Conservation (phyloP, 1,140 invertebrate species). For the Pantala flavescens region DNA sequence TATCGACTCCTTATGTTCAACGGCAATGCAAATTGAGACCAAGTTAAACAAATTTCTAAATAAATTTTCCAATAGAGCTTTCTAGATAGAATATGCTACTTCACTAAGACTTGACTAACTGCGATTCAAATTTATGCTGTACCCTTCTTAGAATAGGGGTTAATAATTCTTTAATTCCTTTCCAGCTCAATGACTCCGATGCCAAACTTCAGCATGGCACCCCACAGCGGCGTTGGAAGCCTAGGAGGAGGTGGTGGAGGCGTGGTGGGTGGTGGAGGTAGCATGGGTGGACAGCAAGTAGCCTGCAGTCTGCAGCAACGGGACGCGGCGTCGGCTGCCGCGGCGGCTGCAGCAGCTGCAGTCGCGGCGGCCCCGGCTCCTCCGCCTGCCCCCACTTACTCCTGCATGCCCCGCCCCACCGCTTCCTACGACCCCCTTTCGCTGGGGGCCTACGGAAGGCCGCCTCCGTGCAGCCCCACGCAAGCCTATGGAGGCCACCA, state of each 20-base stretch:
- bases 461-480: conserved; percentile 52
- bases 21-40: too few species aligned
- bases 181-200: conserved; percentile 42
- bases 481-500: conserved; percentile 43
- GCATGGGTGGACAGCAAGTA: conserved; percentile 42
- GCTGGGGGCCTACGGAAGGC: conserved; percentile 46
- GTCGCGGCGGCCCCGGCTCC: conserved; percentile 23
- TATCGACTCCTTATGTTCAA: too few species aligned
- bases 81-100: too few species aligned
- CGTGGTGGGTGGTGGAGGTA: conserved; percentile 25
- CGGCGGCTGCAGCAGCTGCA: conserved; percentile 25
- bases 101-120: too few species aligned
- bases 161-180: not conserved
- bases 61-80: too few species aligned
- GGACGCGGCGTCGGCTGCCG: conserved; percentile 31
- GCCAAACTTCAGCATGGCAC: conserved; percentile 40
- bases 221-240: conserved; percentile 31
- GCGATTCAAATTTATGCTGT: too few species aligned
- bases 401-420: conserved; percentile 48
- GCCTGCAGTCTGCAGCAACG: conserved; percentile 57
- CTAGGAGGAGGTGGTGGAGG: conserved; percentile 39
- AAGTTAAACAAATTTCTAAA: too few species aligned
- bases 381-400: conserved; percentile 38
- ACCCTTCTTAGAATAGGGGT: too few species aligned
- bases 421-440: conserved; percentile 55